Evolutionary conservation across 2,888 invertebrate genomes (phyloP), one percentile per base, ranked within the genome.

Genomic region (Melinaea menophilus): DNA sequence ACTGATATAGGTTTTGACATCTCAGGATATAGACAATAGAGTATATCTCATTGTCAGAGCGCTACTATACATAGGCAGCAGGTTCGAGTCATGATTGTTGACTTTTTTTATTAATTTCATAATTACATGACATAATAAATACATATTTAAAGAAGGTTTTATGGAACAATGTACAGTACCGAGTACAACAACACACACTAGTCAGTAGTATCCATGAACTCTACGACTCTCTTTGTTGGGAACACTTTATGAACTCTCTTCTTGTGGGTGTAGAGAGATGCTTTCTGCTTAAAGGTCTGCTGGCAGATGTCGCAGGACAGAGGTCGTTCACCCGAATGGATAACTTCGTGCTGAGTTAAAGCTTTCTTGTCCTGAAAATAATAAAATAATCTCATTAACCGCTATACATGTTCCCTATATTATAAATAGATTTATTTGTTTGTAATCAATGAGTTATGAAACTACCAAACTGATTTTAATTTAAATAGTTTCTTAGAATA

Each of bases 281-380:
- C 90, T 55, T 90, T 90, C 64, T 90, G 90, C 61, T 88, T 90
- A 80, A 90, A 90, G 0, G 88, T 88, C 56, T 88, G 88, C 0
- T 83, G 81, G 64, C 90, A 90, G 0, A 90, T 81, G n/a, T 90
- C 89, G 64, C 90, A 90, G 0, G 82, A 71, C 0, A 90, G 72
- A 0, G 90, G 90, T 0, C 90, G 70, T 0, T 82, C 86, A 0
- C 84, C 82, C 0, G 89, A 88, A 66, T 90, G 90, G 2, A 90
- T 89, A 0, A 86, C 88, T 45, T 81, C 81, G 76, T 90, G 90
- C 37, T 90, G 89, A 0, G 77, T 83, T 0, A 90, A 64, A 0
- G 90, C 86, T 64, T 90, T 90, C 56, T 82, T 87, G 48, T 90
- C 90, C 90, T 90, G 79, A 5, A 63, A 66, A 57, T 5, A 61